Evolutionary conservation across 2,888 invertebrate genomes (phyloP), one percentile per base, ranked within the genome.

Genomic region (Syrista parreyssii): DNA sequence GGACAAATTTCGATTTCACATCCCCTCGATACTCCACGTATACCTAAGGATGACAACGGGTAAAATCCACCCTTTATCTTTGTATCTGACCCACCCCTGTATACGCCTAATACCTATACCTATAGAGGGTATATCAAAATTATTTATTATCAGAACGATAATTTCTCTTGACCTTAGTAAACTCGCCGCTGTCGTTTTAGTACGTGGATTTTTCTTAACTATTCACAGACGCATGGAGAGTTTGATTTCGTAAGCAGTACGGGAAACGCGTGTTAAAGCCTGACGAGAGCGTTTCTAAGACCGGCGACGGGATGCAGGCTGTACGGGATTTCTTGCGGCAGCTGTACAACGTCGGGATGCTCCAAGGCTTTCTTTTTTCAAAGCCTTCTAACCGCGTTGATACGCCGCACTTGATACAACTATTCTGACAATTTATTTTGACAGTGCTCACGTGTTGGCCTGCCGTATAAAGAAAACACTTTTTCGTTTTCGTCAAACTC

Each of bases 401-500:
- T 71, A 78, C 80, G 81, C 81, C 81, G 55, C 32, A 82, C 77
- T 80, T 81, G 87, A 86, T 87, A 87, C 84, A 86, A 83, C 76
- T 75, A 78, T 79, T 79, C 79, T 80, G 82, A 82, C 80, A 79
- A 85, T 84, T 85, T 83, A 84, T 85, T 86, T 84, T 86, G 87
- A 87, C 85, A 83, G 83, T 83, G 85, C 73, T 79, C 84, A 84
- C 36, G 68, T 71, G 71, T 71, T 55, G 55, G 23, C 23, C 23
- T 23, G 23, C 55, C 55, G 55, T 55, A 55, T 55, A 55, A 23
- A 55, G 55, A 55, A 55, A 55, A 55, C 55, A 55, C 55, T 55
- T 55, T 55, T 55, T 55, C 23, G 23, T 55, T 55, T 55, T 55
- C 55, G 55, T 55, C 55, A 55, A 55, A 55, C 55, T 55, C 55